Evolutionary conservation across 2,113 vertebrate species (phyloP).

Genomic region (Planiliza haematocheilus): DNA sequence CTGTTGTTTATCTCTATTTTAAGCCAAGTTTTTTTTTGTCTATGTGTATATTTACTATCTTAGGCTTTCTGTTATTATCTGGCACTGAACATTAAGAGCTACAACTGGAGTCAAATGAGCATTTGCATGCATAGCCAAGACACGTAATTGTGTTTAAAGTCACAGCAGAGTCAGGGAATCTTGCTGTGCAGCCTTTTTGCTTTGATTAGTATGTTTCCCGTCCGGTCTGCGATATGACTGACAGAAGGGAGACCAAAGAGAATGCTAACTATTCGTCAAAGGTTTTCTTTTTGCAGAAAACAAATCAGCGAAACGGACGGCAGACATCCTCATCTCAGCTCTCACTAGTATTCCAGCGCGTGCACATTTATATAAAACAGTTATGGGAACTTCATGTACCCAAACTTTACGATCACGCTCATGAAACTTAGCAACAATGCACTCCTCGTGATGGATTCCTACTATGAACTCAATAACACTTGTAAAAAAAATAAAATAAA

Average conservation of each 20-base stretch:
- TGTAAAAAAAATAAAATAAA: background rate
- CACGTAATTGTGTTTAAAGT: background rate
- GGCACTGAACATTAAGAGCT: background rate
- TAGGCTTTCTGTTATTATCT: background rate
- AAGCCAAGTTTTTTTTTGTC: background rate
- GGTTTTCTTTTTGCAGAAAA: background rate
- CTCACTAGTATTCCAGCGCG: background rate
- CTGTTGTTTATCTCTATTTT: background rate
- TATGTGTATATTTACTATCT: background rate
- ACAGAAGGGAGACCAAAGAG: background rate
- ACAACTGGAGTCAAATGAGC: background rate
- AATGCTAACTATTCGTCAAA: constrained; percentile 12
- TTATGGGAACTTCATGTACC: constrained; percentile 3
- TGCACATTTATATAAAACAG: constrained; percentile 13
- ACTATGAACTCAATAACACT: constrained; percentile 22
- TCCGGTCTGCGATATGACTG: background rate
- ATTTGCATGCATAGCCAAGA: background rate
- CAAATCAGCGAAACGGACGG: constrained; percentile 6
- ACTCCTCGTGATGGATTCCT: constrained; percentile 16
- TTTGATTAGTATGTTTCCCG: background rate
- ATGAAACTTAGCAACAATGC: background rate
- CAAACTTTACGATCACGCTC: constrained; percentile 20
- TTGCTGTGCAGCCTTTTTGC: background rate
- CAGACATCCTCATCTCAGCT: constrained; percentile 4
- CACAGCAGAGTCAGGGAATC: background rate